Evolutionary conservation across 2,113 vertebrate genomes (phyloP).

Genomic region (Ochotona princeps): DNA sequence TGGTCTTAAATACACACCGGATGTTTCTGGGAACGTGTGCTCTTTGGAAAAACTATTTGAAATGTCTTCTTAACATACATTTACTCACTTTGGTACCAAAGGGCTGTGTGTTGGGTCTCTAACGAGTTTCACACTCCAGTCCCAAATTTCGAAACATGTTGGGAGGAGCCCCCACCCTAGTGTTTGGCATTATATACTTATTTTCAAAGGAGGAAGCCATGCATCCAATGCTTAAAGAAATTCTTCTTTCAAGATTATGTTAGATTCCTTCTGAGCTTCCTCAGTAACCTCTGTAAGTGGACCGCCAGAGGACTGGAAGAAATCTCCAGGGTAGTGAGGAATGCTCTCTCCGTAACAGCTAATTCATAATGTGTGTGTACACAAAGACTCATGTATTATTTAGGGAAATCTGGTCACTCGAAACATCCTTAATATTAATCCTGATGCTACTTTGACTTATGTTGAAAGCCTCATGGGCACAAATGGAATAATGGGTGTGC

Average conservation of each 20-base stretch:
- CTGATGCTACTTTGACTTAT: slow-evolving; percentile 72
- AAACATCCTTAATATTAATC: slow-evolving; percentile 76
- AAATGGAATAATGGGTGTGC: slow-evolving; percentile 74
- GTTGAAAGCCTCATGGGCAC: slow-evolving; percentile 77
- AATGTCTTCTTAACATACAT: neutral
- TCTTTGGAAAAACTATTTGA: slow-evolving; percentile 55
- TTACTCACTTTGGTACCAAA: neutral
- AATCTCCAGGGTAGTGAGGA: slow-evolving; percentile 69
- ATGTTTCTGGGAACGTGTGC: slow-evolving; percentile 22
- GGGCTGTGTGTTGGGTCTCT: neutral
- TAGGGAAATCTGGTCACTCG: slow-evolving; percentile 80
- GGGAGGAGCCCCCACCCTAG: neutral
- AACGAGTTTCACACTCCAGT: neutral
- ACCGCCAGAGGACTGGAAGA: slow-evolving; percentile 37
- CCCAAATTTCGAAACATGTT: neutral
- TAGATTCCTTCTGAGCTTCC: slow-evolving; percentile 70
- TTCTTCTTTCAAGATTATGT: slow-evolving; percentile 72
- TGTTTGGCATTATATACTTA: neutral
- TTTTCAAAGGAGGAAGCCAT: slow-evolving; percentile 65
- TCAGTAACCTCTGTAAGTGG: slow-evolving; percentile 70
- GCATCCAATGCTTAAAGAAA: slow-evolving; percentile 68
- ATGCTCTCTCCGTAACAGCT: slow-evolving; percentile 72
- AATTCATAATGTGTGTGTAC: slow-evolving; percentile 78
- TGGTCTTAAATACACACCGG: neutral
- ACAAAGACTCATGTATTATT: slow-evolving; percentile 84